Conservation (phyloP, 1,140 invertebrate species). For the Acromyrmex charruanus region DNA sequence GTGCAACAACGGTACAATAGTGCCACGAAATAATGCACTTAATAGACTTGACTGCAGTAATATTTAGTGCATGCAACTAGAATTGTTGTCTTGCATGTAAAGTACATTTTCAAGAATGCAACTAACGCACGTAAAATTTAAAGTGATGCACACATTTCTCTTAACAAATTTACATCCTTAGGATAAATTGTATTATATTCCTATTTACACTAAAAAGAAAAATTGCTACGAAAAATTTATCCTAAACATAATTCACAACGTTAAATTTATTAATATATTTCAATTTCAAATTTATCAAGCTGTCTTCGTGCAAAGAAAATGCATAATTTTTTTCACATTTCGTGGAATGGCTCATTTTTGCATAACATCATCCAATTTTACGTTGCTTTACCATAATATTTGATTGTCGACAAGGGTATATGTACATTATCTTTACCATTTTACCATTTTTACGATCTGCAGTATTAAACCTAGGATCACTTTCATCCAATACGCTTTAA, state of each 20-base stretch:
- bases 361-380: slow-evolving; percentile 1
- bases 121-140: background rate
- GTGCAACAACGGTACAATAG: too few species aligned
- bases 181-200: background rate
- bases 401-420: too few species aligned
- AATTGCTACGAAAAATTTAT: background rate
- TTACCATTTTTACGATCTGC: background rate
- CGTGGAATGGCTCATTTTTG: background rate
- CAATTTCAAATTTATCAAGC: background rate
- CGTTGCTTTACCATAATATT: background rate
- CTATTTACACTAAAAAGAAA: background rate
- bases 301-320: too few species aligned
- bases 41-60: background rate
- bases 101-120: slow-evolving; percentile 8
- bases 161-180: background rate
- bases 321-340: background rate
- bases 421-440: background rate
- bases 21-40: background rate
- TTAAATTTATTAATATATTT: background rate
- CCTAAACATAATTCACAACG: background rate
- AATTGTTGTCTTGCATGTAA: background rate
- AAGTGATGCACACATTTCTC: background rate
- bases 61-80: background rate
- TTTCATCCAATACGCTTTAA: slow-evolving; percentile 32
- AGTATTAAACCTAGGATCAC: background rate